These are phyloP conservation scores for Leucopternis melanops DNA, from an alignment of 2,113 vertebrate species.

Conservation along the genomic window DNA sequence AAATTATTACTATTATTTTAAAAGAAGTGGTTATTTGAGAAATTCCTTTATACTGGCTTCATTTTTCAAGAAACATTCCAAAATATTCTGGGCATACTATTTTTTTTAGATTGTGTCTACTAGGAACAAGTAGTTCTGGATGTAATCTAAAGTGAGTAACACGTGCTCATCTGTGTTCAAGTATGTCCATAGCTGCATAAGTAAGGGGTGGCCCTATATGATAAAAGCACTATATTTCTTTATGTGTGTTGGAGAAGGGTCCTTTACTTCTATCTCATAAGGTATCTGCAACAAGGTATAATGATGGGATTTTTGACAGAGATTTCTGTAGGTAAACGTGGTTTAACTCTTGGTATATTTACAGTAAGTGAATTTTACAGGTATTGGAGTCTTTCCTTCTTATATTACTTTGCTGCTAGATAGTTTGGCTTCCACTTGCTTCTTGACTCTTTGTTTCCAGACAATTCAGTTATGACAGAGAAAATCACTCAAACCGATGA, in stretches of 20 bases:
- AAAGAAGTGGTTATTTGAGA: constrained; percentile 1
- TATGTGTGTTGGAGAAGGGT: not conserved
- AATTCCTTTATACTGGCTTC: not conserved
- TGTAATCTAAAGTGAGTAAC: not conserved
- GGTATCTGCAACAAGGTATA: not conserved
- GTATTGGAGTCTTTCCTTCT: not conserved
- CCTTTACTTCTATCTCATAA: not conserved
- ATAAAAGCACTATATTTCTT: not conserved
- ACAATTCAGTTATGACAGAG: not conserved
- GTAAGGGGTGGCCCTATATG: not conserved
- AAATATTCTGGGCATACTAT: not conserved
- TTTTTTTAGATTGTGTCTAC: not conserved
- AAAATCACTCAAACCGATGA: not conserved
- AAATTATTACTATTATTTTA: not conserved
- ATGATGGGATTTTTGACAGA: not conserved
- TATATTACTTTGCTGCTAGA: not conserved
- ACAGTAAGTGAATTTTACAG: too few relatives aligned
- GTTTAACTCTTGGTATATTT: too few relatives aligned
- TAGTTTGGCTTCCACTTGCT: not conserved
- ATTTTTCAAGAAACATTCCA: not conserved
- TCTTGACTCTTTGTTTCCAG: not conserved
- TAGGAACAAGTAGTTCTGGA: not conserved
- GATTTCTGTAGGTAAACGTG: too few relatives aligned
- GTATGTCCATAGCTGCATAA: not conserved
- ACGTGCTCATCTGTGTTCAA: not conserved